phyloP scores from a whole-genome alignment of 92 coral and sea anemone genomes.

The Anthopleura xanthogrammica region DNA sequence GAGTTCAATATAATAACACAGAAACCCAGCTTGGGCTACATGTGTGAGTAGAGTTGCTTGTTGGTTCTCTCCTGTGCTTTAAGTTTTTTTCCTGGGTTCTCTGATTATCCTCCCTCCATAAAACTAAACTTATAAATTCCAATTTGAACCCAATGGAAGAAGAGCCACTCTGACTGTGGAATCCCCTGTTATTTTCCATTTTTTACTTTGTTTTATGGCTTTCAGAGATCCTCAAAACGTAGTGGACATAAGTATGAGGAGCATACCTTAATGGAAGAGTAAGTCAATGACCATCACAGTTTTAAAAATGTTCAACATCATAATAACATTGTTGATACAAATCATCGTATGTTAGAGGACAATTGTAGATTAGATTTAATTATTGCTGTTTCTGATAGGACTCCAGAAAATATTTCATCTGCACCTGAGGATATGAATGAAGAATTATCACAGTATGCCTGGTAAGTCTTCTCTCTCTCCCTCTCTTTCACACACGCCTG shows the following conservation, averaged over 20 bases:
- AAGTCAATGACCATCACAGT: background rate
- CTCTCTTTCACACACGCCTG: too few relatives aligned
- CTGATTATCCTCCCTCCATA: too few relatives aligned
- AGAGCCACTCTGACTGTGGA: background rate
- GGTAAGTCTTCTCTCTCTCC: constrained; percentile 36
- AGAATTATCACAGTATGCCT: constrained; percentile 40
- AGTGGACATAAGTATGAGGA: constrained; percentile 27
- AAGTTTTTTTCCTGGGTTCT: too few relatives aligned
- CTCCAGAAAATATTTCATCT: constrained; percentile 57
- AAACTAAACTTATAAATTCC: too few relatives aligned
- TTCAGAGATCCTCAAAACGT: constrained; percentile 13
- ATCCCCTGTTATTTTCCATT: too few relatives aligned
- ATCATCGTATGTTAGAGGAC: too few relatives aligned
- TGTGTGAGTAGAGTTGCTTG: too few relatives aligned
- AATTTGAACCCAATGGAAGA: background rate
- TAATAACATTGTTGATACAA: too few relatives aligned
- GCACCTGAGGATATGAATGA: constrained; percentile 64
- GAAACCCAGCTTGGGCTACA: too few relatives aligned
- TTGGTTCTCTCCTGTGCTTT: too few relatives aligned
- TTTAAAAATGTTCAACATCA: background rate
- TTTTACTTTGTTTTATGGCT: background rate
- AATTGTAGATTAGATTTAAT: background rate
- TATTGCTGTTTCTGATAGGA: background rate
- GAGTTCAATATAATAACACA: too few relatives aligned
- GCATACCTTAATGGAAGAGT: constrained; percentile 40